Conservation (phyloP, 2,888 invertebrate species). For the Ophion slaviceki region DNA sequence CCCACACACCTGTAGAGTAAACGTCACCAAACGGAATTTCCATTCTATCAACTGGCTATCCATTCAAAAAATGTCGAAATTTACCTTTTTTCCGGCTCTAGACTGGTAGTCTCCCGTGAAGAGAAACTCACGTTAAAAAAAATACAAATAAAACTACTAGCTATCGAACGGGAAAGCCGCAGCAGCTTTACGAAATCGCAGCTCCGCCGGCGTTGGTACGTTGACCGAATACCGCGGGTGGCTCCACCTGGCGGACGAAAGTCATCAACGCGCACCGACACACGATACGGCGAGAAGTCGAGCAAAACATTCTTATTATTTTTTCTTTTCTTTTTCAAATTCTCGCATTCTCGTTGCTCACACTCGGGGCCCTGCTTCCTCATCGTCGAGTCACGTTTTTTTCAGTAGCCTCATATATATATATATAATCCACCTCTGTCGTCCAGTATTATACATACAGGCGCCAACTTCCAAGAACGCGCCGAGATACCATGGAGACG, state of each 20-base stretch:
- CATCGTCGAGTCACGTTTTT: conserved; percentile 51
- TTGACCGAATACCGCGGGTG: conserved; percentile 32
- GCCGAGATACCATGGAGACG: conserved; percentile 57
- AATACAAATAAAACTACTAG: background rate
- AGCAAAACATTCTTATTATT: background rate
- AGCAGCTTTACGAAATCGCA: conserved; percentile 4
- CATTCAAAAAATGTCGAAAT: too few relatives aligned
- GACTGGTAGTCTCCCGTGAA: too few relatives aligned
- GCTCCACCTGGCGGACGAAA: conserved; percentile 21
- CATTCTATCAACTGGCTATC: too few relatives aligned
- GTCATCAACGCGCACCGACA: too few relatives aligned
- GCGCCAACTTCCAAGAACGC: conserved; percentile 54
- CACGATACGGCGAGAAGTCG: background rate
- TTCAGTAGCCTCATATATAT: background rate
- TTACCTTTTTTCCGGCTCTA: too few relatives aligned
- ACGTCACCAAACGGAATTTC: too few relatives aligned
- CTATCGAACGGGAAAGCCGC: background rate
- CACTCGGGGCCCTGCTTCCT: conserved; percentile 34
- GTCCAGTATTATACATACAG: conserved; percentile 2
- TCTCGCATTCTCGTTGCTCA: background rate
- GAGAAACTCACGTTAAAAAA: background rate
- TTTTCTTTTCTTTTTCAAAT: background rate
- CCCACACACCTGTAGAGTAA: too few relatives aligned
- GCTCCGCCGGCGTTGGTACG: background rate
- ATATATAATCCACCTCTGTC: background rate